These are phyloP conservation scores for Gadopsis bispinosus DNA, from an alignment of 2,797 vertebrate genomes.

Conservation along the genomic window DNA sequence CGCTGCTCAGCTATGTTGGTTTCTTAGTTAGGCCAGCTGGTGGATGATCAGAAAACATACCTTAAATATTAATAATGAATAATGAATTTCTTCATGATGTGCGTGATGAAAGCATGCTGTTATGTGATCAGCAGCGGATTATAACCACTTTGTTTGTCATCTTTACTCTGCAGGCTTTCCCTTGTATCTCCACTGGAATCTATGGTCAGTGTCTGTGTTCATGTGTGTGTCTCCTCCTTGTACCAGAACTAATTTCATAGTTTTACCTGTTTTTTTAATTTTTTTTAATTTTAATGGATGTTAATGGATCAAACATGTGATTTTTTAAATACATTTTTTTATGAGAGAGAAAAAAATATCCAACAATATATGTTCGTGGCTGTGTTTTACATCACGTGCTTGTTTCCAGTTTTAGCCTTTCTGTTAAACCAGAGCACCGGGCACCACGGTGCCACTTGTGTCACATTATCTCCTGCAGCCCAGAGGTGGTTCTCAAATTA, in stretches of 20 bases:
- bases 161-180: slow-evolving; percentile 82
- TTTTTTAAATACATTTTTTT: background rate
- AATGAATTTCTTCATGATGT: too few relatives aligned
- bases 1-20: too few relatives aligned
- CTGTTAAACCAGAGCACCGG: slow-evolving; percentile 51
- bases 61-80: too few relatives aligned
- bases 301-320: background rate
- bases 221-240: slow-evolving; percentile 17
- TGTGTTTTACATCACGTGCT: slow-evolving; percentile 36
- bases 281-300: too few relatives aligned
- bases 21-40: too few relatives aligned
- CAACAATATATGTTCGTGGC: background rate
- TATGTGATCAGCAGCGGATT: slow-evolving; percentile 40
- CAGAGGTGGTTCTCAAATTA: slow-evolving; percentile 83
- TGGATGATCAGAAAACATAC: too few relatives aligned
- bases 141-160: slow-evolving; percentile 55
- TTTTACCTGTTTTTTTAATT: background rate
- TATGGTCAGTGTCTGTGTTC: slow-evolving; percentile 79
- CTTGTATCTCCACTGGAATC: slow-evolving; percentile 87
- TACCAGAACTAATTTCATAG: slow-evolving; percentile 19
- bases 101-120: slow-evolving; percentile 5
- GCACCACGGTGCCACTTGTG: slow-evolving; percentile 43
- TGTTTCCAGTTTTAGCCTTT: slow-evolving; percentile 44
- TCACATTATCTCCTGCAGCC: slow-evolving; percentile 74
- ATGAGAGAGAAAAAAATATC: background rate